Evolutionary conservation across 2,113 vertebrate genomes (phyloP), one percentile per base, ranked within the genome.

Genomic region (Rhineura floridana): DNA sequence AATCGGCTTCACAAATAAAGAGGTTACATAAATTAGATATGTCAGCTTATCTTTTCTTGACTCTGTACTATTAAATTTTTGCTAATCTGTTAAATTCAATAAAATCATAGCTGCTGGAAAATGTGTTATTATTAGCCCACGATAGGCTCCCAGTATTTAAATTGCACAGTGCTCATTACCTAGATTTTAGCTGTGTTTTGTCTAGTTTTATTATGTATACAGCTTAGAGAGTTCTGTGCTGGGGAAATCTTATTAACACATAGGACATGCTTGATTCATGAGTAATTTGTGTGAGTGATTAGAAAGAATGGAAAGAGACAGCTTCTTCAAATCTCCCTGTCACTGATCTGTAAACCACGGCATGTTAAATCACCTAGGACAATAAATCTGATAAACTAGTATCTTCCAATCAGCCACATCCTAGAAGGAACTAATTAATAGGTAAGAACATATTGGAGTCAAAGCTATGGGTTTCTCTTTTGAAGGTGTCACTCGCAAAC

Each of bases 401-500:
- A 83, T 87, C 48, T 46, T 17, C 72, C 55, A 90, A n/a, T n/a
- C n/a, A 87, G 13, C 75, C 76, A 21, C 84, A 28, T 62, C 48
- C 83, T 1, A 36, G 48, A 10, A 83, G 88, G 52, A 42, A 0
- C 88, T 87, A 94, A 93, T 93, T 90, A 89, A 1, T 1, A 6
- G 0, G 48, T 42, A 59, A 69, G 25, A 75, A 62, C 39, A 83
- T 36, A 46, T 65, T 90, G 0, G 1, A 90, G 62, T 44, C 87
- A 6, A 92, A 90, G 86, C 90, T 88, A 77, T 0, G 30, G 6
- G 62, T 11, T 5, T 1, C 79, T 67, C 75, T 72, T 72, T 87
- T 23, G 63, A 55, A 83, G 33, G 0, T 85, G 44, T 94, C 94
- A 94, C 92, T 65, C 5, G 77, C 92, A 91, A 95, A 93, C 88